phyloP scores from a whole-genome alignment of 2,888 invertebrate genomes.

The Rhaphigaster nebulosa region DNA sequence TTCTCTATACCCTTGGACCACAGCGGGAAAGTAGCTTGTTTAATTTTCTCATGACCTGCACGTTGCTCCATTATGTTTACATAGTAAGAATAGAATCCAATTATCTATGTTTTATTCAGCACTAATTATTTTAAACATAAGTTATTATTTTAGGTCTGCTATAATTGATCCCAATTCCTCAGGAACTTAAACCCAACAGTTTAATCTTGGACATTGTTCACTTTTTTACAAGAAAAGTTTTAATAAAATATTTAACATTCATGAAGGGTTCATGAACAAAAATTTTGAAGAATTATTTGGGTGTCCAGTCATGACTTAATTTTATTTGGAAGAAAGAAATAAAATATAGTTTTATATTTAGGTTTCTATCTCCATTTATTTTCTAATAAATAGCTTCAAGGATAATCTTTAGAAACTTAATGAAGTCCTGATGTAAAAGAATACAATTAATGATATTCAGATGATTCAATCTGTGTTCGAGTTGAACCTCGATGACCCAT shows the following conservation, averaged over 20 bases:
- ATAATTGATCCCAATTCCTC: too few species aligned
- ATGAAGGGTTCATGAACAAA: too few species aligned
- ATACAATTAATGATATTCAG: too few species aligned
- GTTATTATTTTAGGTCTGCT: neutral
- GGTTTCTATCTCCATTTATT: too few species aligned
- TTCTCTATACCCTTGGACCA: neutral
- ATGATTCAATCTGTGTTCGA: neutral
- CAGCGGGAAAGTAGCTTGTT: neutral
- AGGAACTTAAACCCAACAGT: too few species aligned
- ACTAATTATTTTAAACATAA: neutral
- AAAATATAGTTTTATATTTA: too few species aligned
- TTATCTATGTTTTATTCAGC: neutral
- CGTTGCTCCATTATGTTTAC: neutral
- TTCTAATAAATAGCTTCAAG: neutral
- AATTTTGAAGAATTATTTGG: too few species aligned
- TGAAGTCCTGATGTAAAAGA: neutral
- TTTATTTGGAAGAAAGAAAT: too few species aligned
- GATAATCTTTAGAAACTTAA: neutral
- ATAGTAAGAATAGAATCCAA: neutral
- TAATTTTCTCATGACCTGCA: conserved; percentile 14
- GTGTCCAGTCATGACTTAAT: too few species aligned
- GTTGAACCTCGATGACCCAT: neutral
- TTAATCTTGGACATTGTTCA: too few species aligned
- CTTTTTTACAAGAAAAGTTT: too few species aligned
- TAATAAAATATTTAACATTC: too few species aligned